These are phyloP conservation scores for Ctenodactylus gundi DNA, from an alignment of 2,113 vertebrate genomes.

Conservation along the genomic window DNA sequence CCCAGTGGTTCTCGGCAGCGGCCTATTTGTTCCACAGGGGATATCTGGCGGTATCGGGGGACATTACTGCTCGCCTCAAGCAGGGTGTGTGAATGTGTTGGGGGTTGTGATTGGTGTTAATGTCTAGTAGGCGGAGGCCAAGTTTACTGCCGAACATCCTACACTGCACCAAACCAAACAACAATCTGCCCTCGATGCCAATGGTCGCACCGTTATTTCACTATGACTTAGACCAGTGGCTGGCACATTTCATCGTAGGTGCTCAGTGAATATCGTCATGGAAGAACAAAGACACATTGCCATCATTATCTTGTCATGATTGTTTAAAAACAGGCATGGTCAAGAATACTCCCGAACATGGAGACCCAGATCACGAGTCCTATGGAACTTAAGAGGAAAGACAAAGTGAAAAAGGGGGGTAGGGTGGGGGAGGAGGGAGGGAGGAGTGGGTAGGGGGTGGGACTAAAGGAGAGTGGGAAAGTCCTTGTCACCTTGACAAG, in stretches of 20 bases:
- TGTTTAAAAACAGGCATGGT: neutral
- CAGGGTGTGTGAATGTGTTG: neutral
- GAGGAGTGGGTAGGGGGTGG: too few relatives aligned
- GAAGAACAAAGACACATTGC: rapidly evolving
- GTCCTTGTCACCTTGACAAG: too few relatives aligned
- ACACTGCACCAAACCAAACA: rapidly evolving
- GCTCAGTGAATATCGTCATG: neutral
- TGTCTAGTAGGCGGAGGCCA: neutral
- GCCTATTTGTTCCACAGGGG: neutral
- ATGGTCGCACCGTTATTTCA: rapidly evolving
- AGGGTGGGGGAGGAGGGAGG: too few relatives aligned
- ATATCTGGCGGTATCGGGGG: neutral
- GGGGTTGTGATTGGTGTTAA: neutral
- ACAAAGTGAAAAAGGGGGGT: too few relatives aligned
- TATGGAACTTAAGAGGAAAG: too few relatives aligned
- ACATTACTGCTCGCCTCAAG: neutral
- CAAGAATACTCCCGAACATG: neutral
- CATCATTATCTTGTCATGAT: neutral
- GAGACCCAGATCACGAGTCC: too few relatives aligned
- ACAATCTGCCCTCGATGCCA: neutral
- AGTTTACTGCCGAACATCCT: too few relatives aligned
- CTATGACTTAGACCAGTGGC: neutral
- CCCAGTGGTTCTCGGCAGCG: neutral
- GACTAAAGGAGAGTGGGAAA: too few relatives aligned
- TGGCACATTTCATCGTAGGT: rapidly evolving